Conservation (phyloP, 2,888 invertebrate species). For the Tenthredo amoena region DNA sequence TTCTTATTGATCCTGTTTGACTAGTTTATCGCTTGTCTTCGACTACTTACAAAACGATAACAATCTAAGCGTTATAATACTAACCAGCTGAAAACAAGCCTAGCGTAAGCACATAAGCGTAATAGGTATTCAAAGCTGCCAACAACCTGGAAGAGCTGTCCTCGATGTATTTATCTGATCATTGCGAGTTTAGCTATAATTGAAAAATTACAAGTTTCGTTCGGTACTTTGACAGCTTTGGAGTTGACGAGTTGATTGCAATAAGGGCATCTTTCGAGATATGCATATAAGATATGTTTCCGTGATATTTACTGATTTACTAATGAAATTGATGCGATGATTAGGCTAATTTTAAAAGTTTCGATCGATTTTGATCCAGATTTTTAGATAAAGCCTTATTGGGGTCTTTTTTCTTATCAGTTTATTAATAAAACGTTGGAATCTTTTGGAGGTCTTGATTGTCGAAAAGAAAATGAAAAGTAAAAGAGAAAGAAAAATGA, state of each 20-base stretch:
- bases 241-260: background rate
- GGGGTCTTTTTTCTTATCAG: background rate
- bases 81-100: background rate
- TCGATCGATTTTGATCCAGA: background rate
- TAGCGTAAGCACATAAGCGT: background rate
- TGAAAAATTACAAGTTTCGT: background rate
- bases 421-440: background rate
- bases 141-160: background rate
- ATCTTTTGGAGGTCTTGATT: background rate
- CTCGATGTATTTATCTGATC: background rate
- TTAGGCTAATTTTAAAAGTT: background rate
- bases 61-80: background rate
- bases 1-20: constrained; percentile 27
- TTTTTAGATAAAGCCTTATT: background rate
- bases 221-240: background rate
- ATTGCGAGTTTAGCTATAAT: background rate
- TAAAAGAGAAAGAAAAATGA: background rate
- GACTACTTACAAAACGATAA: constrained; percentile 1
- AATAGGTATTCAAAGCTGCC: background rate
- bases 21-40: constrained; percentile 18
- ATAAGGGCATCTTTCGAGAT: background rate
- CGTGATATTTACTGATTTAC: background rate
- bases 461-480: background rate
- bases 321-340: background rate
- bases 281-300: background rate